Percentiles rank a stretch among this genome's conserved stretches.
Conservation (phyloP, 1,140 invertebrate species). For the Heliconius hermathena region DNA sequence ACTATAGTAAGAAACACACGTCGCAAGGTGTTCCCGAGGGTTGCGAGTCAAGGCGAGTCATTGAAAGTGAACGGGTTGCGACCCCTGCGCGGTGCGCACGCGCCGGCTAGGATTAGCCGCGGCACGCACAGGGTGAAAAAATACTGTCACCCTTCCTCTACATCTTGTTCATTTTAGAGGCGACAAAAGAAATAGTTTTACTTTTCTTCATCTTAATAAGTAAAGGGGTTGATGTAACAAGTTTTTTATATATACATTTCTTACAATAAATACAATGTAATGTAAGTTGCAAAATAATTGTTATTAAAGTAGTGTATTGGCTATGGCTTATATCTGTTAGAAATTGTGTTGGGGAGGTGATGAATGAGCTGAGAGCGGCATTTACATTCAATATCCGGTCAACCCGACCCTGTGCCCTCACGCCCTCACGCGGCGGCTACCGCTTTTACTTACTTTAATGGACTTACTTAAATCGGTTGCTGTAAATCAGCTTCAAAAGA, state of each 20-base stretch:
- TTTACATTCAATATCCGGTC: conserved; percentile 49
- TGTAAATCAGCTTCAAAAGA: conserved; percentile 6
- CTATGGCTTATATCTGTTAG: background rate
- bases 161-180: background rate
- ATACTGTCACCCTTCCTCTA: conserved; percentile 24
- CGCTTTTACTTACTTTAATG: conserved; percentile 15
- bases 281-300: background rate
- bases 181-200: background rate
- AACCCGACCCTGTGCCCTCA: background rate
- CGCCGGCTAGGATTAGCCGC: conserved; percentile 28
- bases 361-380: conserved; percentile 23
- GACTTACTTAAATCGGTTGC: background rate
- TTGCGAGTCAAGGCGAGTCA: conserved; percentile 1
- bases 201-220: background rate
- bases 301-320: background rate
- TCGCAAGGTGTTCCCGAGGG: conserved; percentile 20
- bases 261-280: background rate
- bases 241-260: background rate
- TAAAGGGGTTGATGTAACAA: background rate
- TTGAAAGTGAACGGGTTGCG: conserved; percentile 28
- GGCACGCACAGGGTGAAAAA: conserved; percentile 21
- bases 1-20: conserved; percentile 12
- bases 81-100: conserved; percentile 28
- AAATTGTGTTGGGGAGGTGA: conserved; percentile 12
- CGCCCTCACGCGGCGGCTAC: background rate